Evolutionary conservation across 1,140 invertebrate species (phyloP), one percentile per base, ranked within the genome.

Genomic region (Dryas iulia): DNA sequence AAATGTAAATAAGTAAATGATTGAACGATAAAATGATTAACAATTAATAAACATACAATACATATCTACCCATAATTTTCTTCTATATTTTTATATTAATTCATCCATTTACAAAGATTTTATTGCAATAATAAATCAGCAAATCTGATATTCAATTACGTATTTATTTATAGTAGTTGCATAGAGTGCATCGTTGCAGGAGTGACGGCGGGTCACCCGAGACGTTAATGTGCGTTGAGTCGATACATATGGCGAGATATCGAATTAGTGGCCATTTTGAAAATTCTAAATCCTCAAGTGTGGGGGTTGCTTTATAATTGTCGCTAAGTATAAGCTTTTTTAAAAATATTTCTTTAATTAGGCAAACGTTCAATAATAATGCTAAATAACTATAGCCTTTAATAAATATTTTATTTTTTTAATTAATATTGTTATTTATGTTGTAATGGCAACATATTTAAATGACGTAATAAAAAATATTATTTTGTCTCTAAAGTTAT

Each of bases 221-320:
- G 67, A 82, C 83, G 75, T 56, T 85, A 85, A 85, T 85, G 83
- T 67, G 74, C 72, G 67, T 31, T 80, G 83, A 84, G 73, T 61
- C 73, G 83, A 80, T 79, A 79, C 83, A 84, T 69, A 81, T 83
- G 83, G 79, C 72, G 65, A 72, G 73, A 78, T 76, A 78, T 79
- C 77, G 71, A 66, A 73, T 79, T 73, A 74, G 75, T 74, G 72
- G 75, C 77, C 77, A 79, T 77, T 77, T 78, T 76, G 70, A 72
- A 77, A 71, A 63, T 67, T 21, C 39, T 47, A 21, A 47, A 47
- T 3, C 14, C 39, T 47, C 14, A 18, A 47, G 39, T 47, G 39
- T 47, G 39, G 39, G 39, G 39, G 39, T 47, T 47, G 18, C 39
- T 47, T 47, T 47, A 10, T 47, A 47, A 18, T 47, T 35, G 14